Conservation (phyloP, 2,797 vertebrate species). For the Hybognathus amarus region DNA sequence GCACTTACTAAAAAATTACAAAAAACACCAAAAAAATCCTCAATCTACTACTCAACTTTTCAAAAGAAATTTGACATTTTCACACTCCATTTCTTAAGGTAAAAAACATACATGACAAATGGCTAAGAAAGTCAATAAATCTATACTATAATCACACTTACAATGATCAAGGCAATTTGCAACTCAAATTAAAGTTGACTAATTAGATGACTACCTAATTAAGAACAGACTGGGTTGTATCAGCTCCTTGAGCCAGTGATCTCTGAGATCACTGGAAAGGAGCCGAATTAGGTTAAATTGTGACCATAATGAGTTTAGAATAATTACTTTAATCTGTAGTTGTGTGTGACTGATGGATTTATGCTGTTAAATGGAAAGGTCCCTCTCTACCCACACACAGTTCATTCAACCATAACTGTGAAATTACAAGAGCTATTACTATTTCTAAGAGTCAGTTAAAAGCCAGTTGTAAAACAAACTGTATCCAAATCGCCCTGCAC, state of each 20-base stretch:
- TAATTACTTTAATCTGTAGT: conserved; percentile 24
- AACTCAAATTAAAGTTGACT: conserved; percentile 36
- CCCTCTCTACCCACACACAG: background rate
- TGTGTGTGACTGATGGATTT: conserved; percentile 38
- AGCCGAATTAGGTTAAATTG: conserved; percentile 31
- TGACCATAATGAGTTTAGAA: conserved; percentile 36
- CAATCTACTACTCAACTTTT: background rate
- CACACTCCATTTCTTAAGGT: background rate
- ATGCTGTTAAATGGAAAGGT: conserved; percentile 23
- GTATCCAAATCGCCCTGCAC: background rate
- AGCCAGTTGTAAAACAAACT: background rate
- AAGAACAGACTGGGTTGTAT: conserved; percentile 17
- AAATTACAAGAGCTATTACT: conserved; percentile 1
- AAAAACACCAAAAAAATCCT: background rate
- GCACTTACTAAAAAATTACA: background rate
- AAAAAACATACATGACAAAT: conserved; percentile 30
- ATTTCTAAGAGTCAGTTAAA: background rate
- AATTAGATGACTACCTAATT: conserved; percentile 32
- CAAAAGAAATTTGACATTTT: background rate
- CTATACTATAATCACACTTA: conserved; percentile 34
- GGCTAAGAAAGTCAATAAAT: background rate
- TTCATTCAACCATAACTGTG: conserved; percentile 22
- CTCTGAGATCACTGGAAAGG: conserved; percentile 12
- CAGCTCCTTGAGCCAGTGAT: conserved; percentile 2
- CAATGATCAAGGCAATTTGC: conserved; percentile 17